Conservation (phyloP, 2,888 invertebrate genomes). For the Phytoseiulus persimilis region DNA sequence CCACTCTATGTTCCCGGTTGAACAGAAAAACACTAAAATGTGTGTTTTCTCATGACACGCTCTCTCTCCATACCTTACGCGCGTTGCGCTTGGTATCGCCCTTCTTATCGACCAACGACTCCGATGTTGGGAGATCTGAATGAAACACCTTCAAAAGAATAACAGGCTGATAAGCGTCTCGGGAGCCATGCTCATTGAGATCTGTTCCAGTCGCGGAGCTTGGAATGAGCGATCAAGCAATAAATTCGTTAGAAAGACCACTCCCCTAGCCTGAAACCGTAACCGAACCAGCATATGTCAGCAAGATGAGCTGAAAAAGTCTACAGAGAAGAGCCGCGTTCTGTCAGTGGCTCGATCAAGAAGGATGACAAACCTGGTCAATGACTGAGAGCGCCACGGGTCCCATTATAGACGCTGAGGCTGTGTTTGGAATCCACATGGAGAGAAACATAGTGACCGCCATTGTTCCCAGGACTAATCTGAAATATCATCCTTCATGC, state of each 20-base stretch:
- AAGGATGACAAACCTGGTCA: background rate
- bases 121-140: conserved; percentile 8
- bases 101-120: background rate
- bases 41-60: too few relatives aligned
- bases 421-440: conserved; percentile 92
- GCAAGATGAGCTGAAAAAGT: background rate
- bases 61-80: background rate
- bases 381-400: conserved; percentile 21
- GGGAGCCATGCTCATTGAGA: too few relatives aligned
- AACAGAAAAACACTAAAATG: too few relatives aligned
- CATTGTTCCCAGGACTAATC: conserved; percentile 71
- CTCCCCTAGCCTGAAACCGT: too few relatives aligned
- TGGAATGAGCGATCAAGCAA: too few relatives aligned
- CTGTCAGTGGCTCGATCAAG: too few relatives aligned
- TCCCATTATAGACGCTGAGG: conserved; percentile 52
- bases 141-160: conserved; percentile 1
- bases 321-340: background rate
- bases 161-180: too few relatives aligned
- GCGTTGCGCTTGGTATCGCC: background rate
- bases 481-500: conserved; percentile 47
- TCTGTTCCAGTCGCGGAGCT: too few relatives aligned
- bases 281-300: too few relatives aligned
- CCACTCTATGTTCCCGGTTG: too few relatives aligned
- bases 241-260: too few relatives aligned
- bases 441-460: conserved; percentile 82